phyloP scores from a whole-genome alignment of 2,113 vertebrate genomes.

The Callopanchax toddi region DNA sequence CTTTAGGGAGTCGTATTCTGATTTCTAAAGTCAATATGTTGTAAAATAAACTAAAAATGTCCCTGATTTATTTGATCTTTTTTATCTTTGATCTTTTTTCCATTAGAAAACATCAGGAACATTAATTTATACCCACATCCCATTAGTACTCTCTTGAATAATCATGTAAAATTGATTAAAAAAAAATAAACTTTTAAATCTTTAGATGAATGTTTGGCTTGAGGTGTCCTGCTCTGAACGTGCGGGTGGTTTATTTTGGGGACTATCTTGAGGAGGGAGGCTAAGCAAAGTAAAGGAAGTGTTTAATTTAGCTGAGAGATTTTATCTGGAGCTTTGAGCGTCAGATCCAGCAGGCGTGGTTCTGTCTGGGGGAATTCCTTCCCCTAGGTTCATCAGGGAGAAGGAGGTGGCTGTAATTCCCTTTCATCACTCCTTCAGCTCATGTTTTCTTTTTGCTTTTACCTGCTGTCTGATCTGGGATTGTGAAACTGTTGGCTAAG shows the following conservation, averaged over 20 bases:
- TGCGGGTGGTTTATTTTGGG: constrained; percentile 59
- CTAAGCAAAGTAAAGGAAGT: constrained; percentile 60
- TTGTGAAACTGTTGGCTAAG: neutral
- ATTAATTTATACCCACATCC: too few relatives aligned
- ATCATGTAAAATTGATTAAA: too few relatives aligned
- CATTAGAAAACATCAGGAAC: too few relatives aligned
- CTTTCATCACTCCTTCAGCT: constrained; percentile 8
- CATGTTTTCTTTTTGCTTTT: neutral
- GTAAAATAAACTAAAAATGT: too few relatives aligned
- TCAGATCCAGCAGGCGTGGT: constrained; percentile 68
- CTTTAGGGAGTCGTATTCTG: too few relatives aligned
- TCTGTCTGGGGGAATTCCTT: constrained; percentile 73
- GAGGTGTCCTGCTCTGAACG: constrained; percentile 37
- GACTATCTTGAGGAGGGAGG: constrained; percentile 50
- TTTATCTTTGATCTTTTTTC: too few relatives aligned
- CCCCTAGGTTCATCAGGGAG: constrained; percentile 36
- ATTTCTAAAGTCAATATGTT: too few relatives aligned
- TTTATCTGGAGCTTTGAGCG: constrained; percentile 56
- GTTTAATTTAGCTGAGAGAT: constrained; percentile 69
- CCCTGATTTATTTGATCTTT: too few relatives aligned
- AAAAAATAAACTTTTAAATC: too few relatives aligned
- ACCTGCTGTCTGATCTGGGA: neutral
- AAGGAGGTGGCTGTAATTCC: constrained; percentile 32
- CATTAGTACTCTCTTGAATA: too few relatives aligned
- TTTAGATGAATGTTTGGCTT: too few relatives aligned